A percentile compares a stretch with the other conserved stretches of the same genome.
Evolutionary conservation across 2,113 vertebrate genomes (phyloP).

Genomic region (Pica pica): DNA sequence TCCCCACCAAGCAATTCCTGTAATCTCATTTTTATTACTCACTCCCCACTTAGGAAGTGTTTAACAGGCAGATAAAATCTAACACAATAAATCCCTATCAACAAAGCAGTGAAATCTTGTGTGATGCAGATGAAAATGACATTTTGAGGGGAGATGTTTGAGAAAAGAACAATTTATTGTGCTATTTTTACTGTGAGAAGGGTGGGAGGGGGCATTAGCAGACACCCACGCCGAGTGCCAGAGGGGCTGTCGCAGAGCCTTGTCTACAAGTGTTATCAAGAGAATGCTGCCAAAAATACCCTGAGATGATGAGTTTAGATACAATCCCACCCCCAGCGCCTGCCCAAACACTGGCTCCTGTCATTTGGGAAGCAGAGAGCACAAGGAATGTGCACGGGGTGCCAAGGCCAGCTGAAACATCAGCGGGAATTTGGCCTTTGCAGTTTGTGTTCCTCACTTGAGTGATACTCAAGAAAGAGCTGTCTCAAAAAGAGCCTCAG

Average conservation of each 20-base stretch:
- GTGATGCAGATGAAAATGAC: neutral
- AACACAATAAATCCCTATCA: neutral
- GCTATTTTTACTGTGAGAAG: neutral
- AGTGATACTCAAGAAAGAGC: neutral
- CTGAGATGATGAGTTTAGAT: neutral
- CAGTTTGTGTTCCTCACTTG: neutral
- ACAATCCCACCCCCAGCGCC: neutral
- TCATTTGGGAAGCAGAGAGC: neutral
- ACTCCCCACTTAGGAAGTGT: neutral
- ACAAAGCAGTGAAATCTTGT: neutral
- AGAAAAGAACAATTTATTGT: neutral
- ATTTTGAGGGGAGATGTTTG: neutral
- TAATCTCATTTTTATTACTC: neutral
- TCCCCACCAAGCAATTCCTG: neutral
- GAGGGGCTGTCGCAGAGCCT: neutral
- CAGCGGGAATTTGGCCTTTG: neutral
- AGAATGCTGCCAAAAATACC: neutral
- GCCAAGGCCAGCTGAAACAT: neutral
- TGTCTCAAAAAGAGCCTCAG: neutral
- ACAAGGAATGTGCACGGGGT: neutral
- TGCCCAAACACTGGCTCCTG: neutral
- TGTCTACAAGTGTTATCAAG: neutral
- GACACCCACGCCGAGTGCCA: neutral
- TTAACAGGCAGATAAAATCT: neutral
- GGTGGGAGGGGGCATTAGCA: neutral